These are phyloP conservation scores for Dugesia japonica DNA, from an alignment of 2,888 invertebrate genomes.

Conservation along the genomic window DNA sequence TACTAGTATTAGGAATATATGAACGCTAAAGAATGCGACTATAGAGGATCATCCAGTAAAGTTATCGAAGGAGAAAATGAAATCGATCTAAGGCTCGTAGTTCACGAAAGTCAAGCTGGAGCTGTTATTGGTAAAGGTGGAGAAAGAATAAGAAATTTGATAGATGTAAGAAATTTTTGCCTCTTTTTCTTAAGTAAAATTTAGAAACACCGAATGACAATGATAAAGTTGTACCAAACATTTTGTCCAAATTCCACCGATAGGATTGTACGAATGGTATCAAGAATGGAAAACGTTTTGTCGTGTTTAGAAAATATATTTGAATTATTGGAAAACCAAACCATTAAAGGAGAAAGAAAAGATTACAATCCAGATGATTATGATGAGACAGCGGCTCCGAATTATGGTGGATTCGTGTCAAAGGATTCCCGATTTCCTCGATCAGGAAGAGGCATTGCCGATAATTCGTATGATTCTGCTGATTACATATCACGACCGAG, in stretches of 20 bases:
- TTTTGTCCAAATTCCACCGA: not conserved
- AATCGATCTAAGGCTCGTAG: not conserved
- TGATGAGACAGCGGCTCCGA: not conserved
- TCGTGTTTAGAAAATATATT: not conserved
- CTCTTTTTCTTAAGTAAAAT: not conserved
- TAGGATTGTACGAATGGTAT: not conserved
- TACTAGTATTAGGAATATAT: not conserved
- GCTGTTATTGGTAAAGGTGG: not conserved
- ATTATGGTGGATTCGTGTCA: not conserved
- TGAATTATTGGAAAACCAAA: not conserved
- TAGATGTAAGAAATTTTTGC: not conserved
- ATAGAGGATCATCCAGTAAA: conserved; percentile 2
- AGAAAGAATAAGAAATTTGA: not conserved
- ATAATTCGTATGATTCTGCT: not conserved
- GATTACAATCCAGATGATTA: not conserved
- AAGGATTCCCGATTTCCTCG: not conserved
- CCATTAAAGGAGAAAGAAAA: conserved; percentile 3
- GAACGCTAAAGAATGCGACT: not conserved
- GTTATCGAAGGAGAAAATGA: not conserved
- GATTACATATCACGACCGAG: not conserved
- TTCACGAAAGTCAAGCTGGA: conserved; percentile 9
- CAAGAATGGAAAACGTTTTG: not conserved
- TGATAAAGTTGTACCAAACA: not conserved
- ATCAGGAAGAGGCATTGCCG: not conserved
- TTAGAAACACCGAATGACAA: conserved; percentile 1